Evolutionary conservation across 2,113 vertebrate genomes (phyloP), one percentile per base, ranked within the genome.

Genomic region (Limnothrissa miodon): DNA sequence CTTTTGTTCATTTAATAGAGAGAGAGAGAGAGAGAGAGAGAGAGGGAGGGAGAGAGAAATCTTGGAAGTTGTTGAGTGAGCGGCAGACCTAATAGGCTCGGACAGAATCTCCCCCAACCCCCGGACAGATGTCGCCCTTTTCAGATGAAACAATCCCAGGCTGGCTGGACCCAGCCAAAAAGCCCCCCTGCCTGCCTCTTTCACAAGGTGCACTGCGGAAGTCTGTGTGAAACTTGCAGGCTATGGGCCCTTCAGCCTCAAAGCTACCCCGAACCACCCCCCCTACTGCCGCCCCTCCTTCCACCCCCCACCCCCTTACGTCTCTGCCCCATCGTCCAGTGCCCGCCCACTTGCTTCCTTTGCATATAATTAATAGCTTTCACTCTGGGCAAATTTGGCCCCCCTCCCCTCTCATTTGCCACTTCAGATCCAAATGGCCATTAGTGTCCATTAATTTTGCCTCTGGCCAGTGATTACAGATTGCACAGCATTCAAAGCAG

Each of bases 371-470:
- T 94, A 95, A 95, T 93, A 91, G 90, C 91, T 90, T 92, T 93
- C 82, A 87, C 89, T 90, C 2, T 6, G 42, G 87, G 89, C 89
- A 90, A 91, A 88, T 91, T 86, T 91, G 90, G 92, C 89, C 88
- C 90, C 90, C 91, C 70, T 74, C 66, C 33, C 29, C 33, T 74
- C 25, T 36, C 66, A 86, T 88, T 91, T 87, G 82, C 91, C 92
- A 93, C 59, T 39, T 56, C 91, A 91, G 92, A 93, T 93, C 93
- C 91, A 89, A 93, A 89, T 79, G 82, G 80, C 92, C 92, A 95
- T 95, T 94, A 95, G 92, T 93, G 90, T 92, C 92, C 86, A 95
- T 94, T 95, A 94, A 94, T 93, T 95, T 90, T 82, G 93, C 94
- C 94, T 94, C 90, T 91, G 92, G 94, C 93, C 90, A 89, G 93